Percentiles rank a stretch among this genome's conserved stretches.
Evolutionary conservation across 2,113 vertebrate species (phyloP).

Genomic region (Mungos mungo): DNA sequence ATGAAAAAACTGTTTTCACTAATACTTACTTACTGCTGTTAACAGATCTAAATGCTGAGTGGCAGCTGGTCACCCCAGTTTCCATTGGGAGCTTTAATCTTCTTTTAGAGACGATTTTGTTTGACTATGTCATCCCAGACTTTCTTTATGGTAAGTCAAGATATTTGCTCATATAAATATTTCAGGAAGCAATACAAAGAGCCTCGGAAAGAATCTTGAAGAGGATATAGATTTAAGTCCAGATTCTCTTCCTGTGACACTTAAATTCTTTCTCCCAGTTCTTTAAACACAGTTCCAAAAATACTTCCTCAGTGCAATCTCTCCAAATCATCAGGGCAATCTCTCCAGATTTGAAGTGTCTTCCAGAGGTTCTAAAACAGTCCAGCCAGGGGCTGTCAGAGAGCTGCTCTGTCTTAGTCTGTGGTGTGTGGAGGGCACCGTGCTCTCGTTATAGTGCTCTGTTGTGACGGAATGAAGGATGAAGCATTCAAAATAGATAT

Average conservation of each 20-base stretch:
- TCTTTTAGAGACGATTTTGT: conserved; percentile 50
- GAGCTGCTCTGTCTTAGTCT: background rate
- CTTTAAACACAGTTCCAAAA: conserved; percentile 20
- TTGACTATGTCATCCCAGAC: conserved; percentile 47
- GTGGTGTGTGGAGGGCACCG: rapidly evolving
- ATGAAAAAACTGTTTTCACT: conserved; percentile 28
- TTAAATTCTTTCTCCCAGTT: conserved; percentile 9
- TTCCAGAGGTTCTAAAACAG: background rate
- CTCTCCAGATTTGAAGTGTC: background rate
- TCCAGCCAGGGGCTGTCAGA: background rate
- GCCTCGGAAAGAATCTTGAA: background rate
- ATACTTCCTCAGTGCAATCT: background rate
- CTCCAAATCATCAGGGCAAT: background rate
- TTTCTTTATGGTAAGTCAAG: conserved; percentile 54
- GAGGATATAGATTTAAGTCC: background rate
- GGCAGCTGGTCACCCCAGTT: background rate
- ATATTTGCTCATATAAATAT: conserved; percentile 67
- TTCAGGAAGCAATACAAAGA: conserved; percentile 43
- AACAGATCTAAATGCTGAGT: conserved; percentile 32
- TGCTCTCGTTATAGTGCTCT: rapidly evolving
- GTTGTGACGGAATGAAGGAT: background rate
- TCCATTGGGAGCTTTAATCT: conserved; percentile 3
- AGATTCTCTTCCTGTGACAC: background rate
- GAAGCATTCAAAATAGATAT: background rate
- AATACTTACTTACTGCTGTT: conserved; percentile 56